Percentiles rank a stretch among this genome's conserved stretches.
Conservation (phyloP, 2,888 invertebrate species). For the Lasioglossum marginatum region DNA sequence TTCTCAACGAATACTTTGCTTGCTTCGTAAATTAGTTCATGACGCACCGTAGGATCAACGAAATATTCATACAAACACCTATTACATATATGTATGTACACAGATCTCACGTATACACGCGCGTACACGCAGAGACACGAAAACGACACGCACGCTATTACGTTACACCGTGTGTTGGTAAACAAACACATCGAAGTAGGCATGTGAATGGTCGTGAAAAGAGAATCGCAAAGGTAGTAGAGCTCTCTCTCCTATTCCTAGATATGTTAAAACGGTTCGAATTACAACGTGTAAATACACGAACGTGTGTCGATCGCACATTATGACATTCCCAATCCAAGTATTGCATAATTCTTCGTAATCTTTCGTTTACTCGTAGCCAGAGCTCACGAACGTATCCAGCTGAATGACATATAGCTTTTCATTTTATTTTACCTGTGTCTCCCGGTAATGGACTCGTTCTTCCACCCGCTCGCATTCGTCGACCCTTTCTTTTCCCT, state of each 20-base stretch:
- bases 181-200: not conserved
- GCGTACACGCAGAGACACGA: not conserved
- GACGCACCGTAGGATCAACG: not conserved
- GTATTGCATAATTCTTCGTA: slow-evolving; percentile 53
- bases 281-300: slow-evolving; percentile 15
- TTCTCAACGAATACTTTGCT: not conserved
- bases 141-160: not conserved
- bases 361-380: slow-evolving; percentile 31
- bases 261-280: slow-evolving; percentile 23
- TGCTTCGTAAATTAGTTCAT: not conserved
- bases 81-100: not conserved
- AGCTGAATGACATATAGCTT: slow-evolving; percentile 18
- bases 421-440: not conserved
- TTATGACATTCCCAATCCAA: slow-evolving; percentile 18
- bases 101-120: too few relatives aligned
- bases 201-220: not conserved
- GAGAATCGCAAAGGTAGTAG: not conserved
- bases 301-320: not conserved
- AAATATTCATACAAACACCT: slow-evolving; percentile 6
- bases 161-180: not conserved
- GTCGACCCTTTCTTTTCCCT: not conserved
- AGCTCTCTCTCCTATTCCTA: slow-evolving; percentile 10
- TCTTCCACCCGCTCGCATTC: not conserved
- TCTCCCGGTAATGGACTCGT: not conserved
- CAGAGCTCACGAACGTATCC: slow-evolving; percentile 27